Evolutionary conservation across 2,888 invertebrate genomes (phyloP).

Genomic region (Ephialtes manifestator): DNA sequence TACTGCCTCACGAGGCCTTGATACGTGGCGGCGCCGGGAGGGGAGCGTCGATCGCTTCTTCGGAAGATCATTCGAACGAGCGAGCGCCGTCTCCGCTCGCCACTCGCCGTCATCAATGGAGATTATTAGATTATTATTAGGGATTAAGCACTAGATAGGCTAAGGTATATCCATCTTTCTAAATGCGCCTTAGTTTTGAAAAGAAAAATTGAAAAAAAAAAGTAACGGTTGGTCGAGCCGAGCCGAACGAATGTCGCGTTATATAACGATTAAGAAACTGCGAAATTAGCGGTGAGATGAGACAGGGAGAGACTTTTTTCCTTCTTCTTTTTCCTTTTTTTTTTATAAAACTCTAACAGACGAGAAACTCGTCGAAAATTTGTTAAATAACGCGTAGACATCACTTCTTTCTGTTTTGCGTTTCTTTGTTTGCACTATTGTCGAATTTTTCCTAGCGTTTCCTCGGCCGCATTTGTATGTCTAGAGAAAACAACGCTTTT

Average conservation of each 20-base stretch:
- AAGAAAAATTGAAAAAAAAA: slow-evolving; percentile 37
- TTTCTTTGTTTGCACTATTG: slow-evolving; percentile 59
- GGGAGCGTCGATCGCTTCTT: slow-evolving; percentile 46
- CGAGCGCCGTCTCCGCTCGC: slow-evolving; percentile 40
- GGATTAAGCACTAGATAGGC: slow-evolving; percentile 68
- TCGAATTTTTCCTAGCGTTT: slow-evolving; percentile 49
- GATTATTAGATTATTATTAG: slow-evolving; percentile 83
- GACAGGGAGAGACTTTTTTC: slow-evolving; percentile 23
- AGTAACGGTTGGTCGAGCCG: slow-evolving; percentile 72
- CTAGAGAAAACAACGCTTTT: slow-evolving; percentile 25
- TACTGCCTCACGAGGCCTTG: slow-evolving; percentile 85
- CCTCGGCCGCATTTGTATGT: slow-evolving; percentile 32
- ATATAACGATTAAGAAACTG: slow-evolving; percentile 57
- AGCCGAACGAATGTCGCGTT: slow-evolving; percentile 70
- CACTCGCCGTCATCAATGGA: slow-evolving; percentile 80
- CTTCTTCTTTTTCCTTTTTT: slow-evolving; percentile 24
- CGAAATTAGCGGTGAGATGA: slow-evolving; percentile 40
- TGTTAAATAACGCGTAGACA: slow-evolving; percentile 28
- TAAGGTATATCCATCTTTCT: slow-evolving; percentile 70
- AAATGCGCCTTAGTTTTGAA: slow-evolving; percentile 66
- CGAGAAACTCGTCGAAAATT: slow-evolving; percentile 24
- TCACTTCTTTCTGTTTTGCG: slow-evolving; percentile 46
- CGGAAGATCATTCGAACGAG: slow-evolving; percentile 58
- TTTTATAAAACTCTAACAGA: slow-evolving; percentile 8
- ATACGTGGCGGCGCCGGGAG: slow-evolving; percentile 79